A percentile compares a stretch with the other conserved stretches of the same genome.
These are phyloP conservation scores for Podotricha telesiphe DNA, from an alignment of 2,888 invertebrate species.

Conservation along the genomic window DNA sequence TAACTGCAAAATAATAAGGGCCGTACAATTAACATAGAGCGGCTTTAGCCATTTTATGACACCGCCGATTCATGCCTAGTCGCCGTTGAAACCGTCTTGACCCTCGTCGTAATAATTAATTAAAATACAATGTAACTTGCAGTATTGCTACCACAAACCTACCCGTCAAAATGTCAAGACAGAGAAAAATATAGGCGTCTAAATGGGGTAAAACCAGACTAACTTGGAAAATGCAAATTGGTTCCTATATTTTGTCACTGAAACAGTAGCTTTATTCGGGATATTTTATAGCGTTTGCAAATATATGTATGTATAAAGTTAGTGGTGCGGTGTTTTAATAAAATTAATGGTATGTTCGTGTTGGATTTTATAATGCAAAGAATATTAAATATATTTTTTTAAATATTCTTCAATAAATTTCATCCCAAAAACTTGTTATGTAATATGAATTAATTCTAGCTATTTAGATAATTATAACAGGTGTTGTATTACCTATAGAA, in stretches of 20 bases:
- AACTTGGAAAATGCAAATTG: conserved; percentile 48
- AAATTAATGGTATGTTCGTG: conserved; percentile 8
- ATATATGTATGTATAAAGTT: background rate
- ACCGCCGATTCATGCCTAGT: conserved; percentile 63
- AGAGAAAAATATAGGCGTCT: conserved; percentile 55
- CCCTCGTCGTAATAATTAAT: conserved; percentile 75
- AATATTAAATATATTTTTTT: background rate
- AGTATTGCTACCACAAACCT: conserved; percentile 46
- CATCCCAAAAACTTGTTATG: background rate
- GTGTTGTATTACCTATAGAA: no score
- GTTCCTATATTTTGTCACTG: conserved; percentile 43
- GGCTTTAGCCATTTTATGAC: conserved; percentile 56
- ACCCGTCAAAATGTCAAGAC: conserved; percentile 55
- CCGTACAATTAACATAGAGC: conserved; percentile 25
- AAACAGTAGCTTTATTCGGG: conserved; percentile 23
- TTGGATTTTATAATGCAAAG: background rate
- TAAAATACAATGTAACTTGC: conserved; percentile 68
- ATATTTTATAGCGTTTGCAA: conserved; percentile 13
- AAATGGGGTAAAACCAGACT: conserved; percentile 50
- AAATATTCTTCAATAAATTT: background rate
- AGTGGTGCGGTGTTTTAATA: background rate
- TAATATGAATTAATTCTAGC: no score
- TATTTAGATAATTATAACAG: no score
- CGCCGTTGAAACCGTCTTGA: conserved; percentile 63
- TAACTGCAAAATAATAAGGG: conserved; percentile 18